A percentile compares a stretch with the other conserved stretches of the same genome.
phyloP scores from a whole-genome alignment of 1,140 invertebrate species.

The Philopotamus ludificatus region DNA sequence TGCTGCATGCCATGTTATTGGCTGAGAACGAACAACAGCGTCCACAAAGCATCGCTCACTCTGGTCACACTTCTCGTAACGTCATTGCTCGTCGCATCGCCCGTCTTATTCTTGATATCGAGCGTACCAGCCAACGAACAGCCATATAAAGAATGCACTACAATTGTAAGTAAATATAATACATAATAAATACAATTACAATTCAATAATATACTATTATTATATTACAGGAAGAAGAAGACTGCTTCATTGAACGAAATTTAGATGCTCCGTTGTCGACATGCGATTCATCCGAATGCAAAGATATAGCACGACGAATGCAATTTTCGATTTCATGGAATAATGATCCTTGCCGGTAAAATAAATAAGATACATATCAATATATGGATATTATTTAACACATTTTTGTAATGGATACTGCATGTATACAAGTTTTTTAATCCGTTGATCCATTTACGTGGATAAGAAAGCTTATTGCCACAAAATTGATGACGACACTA shows the following conservation, averaged over 20 bases:
- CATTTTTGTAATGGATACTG: neutral
- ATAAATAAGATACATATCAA: neutral
- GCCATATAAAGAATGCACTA: constrained; percentile 54
- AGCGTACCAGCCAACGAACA: constrained; percentile 58
- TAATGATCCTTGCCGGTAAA: constrained; percentile 45
- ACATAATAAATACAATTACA: constrained; percentile 50
- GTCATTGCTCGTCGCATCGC: constrained; percentile 60
- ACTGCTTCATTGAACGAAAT: constrained; percentile 42
- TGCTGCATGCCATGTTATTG: constrained; percentile 62
- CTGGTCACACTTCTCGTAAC: constrained; percentile 61
- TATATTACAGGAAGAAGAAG: constrained; percentile 34
- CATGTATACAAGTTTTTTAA: too few species aligned
- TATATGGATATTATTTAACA: neutral
- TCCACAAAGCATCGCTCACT: constrained; percentile 62
- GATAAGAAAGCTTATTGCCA: too few species aligned
- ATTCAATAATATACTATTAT: constrained; percentile 43
- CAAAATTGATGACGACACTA: too few species aligned
- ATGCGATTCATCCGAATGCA: constrained; percentile 48
- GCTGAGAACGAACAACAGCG: constrained; percentile 58
- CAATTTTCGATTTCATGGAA: constrained; percentile 50
- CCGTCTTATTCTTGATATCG: constrained; percentile 62
- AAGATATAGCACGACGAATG: constrained; percentile 49
- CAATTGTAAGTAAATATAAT: constrained; percentile 49
- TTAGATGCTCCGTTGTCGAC: constrained; percentile 46
- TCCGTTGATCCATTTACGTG: too few species aligned